Percentiles rank a stretch among this genome's conserved stretches.
Conservation (phyloP, 2,888 invertebrate genomes). For the Drosophila rubida region DNA sequence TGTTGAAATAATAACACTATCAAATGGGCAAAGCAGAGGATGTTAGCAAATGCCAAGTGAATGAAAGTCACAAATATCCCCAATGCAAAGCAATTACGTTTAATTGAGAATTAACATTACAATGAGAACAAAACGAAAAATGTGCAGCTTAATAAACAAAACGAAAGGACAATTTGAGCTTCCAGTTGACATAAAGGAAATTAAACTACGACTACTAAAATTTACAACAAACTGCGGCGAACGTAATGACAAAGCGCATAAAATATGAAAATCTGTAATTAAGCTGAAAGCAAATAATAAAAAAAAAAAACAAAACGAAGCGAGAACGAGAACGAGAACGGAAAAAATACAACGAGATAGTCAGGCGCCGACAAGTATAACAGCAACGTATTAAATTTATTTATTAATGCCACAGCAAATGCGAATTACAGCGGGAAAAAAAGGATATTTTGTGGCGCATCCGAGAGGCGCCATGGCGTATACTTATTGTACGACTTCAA, state of each 20-base stretch:
- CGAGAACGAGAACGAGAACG: not conserved
- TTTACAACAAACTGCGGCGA: constrained; percentile 32
- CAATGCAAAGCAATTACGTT: constrained; percentile 36
- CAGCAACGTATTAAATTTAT: constrained; percentile 35
- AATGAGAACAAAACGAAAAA: constrained; percentile 9
- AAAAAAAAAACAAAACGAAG: constrained; percentile 23
- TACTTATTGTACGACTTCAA: constrained; percentile 25
- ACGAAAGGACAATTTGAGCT: constrained; percentile 48
- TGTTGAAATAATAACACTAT: not conserved
- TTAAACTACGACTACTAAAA: constrained; percentile 44
- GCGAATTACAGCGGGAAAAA: constrained; percentile 22
- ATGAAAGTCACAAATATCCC: constrained; percentile 3
- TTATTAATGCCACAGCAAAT: constrained; percentile 44
- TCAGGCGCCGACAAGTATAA: constrained; percentile 7
- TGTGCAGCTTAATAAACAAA: constrained; percentile 8
- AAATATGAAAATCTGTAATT: constrained; percentile 58
- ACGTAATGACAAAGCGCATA: constrained; percentile 46
- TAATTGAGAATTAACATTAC: constrained; percentile 36
- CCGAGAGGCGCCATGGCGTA: constrained; percentile 17
- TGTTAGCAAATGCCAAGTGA: constrained; percentile 2
- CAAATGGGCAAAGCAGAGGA: not conserved
- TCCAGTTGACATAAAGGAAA: constrained; percentile 52
- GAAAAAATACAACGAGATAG: not conserved
- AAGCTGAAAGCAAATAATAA: constrained; percentile 46
- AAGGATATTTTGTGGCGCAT: constrained; percentile 29